These are phyloP conservation scores for Podiceps cristatus DNA, from an alignment of 2,113 vertebrate species.

Conservation along the genomic window DNA sequence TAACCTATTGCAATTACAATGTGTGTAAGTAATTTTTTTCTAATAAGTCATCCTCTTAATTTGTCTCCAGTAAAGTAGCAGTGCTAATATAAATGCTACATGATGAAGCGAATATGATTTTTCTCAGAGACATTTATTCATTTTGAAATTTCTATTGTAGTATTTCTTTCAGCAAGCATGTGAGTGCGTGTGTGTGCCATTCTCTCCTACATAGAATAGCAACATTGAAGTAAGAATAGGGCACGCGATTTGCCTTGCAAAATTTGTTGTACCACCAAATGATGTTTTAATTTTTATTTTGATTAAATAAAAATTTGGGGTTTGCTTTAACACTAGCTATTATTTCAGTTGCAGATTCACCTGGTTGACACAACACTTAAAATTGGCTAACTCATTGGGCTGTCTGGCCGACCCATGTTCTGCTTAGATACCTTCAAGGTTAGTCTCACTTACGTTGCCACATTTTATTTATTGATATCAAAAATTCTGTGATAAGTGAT, in stretches of 20 bases:
- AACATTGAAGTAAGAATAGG: not conserved
- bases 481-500: not conserved
- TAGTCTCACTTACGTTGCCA: not conserved
- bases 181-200: fast-evolving
- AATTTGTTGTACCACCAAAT: not conserved
- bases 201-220: not conserved
- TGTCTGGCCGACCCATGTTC: not conserved
- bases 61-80: not conserved
- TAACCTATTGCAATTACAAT: not conserved
- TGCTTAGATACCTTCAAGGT: not conserved
- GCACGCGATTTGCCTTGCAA: not conserved
- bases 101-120: not conserved
- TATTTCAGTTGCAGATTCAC: not conserved
- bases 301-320: not conserved
- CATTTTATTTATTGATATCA: not conserved
- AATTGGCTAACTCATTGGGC: fast-evolving
- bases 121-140: not conserved
- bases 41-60: not conserved
- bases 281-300: not conserved
- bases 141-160: not conserved
- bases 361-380: not conserved
- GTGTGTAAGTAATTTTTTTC: not conserved
- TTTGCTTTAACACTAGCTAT: not conserved
- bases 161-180: not conserved
- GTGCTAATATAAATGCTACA: not conserved